phyloP scores from a whole-genome alignment of 2,797 vertebrate species.

The Odontamblyopus rebecca region DNA sequence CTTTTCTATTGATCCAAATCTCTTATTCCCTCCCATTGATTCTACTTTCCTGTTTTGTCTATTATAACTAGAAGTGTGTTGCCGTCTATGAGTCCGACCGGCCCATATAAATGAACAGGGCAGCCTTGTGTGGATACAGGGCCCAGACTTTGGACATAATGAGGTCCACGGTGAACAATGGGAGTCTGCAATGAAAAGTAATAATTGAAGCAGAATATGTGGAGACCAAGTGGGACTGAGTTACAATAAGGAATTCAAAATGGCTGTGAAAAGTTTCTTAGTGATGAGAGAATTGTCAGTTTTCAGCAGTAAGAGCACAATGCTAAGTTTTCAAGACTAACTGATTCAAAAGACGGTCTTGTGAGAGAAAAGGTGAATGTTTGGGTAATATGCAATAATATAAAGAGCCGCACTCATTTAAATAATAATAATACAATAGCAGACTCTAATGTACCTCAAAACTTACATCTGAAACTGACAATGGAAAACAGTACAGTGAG shows the following conservation, averaged over 20 bases:
- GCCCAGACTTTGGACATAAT: constrained; percentile 34
- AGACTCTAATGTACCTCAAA: neutral
- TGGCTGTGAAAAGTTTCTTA: neutral
- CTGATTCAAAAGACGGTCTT: no score
- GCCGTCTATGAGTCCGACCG: constrained; percentile 32
- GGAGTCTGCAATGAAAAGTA: constrained; percentile 20
- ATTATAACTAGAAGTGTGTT: constrained; percentile 34
- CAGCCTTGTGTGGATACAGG: constrained; percentile 22
- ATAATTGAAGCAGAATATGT: neutral
- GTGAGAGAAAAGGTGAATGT: neutral
- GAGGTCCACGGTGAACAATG: constrained; percentile 43
- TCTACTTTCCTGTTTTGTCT: constrained; percentile 8
- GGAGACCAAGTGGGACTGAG: neutral
- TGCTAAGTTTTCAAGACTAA: no score
- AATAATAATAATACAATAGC: no score
- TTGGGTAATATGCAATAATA: neutral
- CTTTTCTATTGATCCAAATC: constrained; percentile 11
- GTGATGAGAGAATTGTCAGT: neutral
- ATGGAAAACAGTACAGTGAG: neutral
- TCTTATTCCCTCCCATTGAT: constrained; percentile 13
- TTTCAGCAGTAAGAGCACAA: neutral
- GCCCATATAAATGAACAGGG: constrained; percentile 50
- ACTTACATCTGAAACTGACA: neutral
- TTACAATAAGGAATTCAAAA: neutral
- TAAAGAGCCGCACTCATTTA: neutral